Base-by-base conservation (phyloP, 2,888 invertebrate genomes). In the Lydus trimaculatus region DNA sequence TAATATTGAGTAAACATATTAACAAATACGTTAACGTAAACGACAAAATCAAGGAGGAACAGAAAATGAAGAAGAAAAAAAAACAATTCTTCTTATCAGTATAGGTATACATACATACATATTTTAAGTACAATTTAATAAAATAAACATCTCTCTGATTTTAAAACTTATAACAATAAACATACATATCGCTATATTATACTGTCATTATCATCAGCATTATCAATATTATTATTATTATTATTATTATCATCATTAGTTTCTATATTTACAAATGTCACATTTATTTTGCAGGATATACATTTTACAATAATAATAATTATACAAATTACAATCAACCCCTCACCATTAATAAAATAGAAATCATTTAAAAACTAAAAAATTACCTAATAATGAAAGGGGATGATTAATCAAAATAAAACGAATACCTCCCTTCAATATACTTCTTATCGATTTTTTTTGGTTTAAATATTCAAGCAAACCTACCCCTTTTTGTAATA, bases 261-360 rank as follows among this genome's bases (percentile, higher is more conserved):
- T 76, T 72, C 75, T 78, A 79, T 81, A 81, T 81, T 78, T 82
- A 82, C 80, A 80, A 76, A 68, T 79, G 56, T 76, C 77, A 80
- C 79, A 78, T 75, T 73, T 75, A 77, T 72, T 75, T 73, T 75
- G 69, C 56, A 56, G 25, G 56, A 56, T n/a, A 59, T 11, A 59
- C 9, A 2, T 59, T 59, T n/a, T n/a, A n/a, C n/a, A n/a, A n/a
- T n/a, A n/a, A n/a, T n/a, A n/a, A 43, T 17, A 43, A 43, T 43
- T 43, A 43, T 43, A 43, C 43, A 43, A 43, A 43, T 43, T 43
- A 43, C 17, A 39, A n/a, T 39, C 39, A n/a, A 39, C 39, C 43
- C 43, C 11, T 43, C 17, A n/a, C 17, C 1, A 36, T 15, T 3
- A 43, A 43, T 43, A 1, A 13, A 2, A 36, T 11, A 15, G 17